Conservation (phyloP, 2,888 invertebrate genomes). For the Branchellion lobata region DNA sequence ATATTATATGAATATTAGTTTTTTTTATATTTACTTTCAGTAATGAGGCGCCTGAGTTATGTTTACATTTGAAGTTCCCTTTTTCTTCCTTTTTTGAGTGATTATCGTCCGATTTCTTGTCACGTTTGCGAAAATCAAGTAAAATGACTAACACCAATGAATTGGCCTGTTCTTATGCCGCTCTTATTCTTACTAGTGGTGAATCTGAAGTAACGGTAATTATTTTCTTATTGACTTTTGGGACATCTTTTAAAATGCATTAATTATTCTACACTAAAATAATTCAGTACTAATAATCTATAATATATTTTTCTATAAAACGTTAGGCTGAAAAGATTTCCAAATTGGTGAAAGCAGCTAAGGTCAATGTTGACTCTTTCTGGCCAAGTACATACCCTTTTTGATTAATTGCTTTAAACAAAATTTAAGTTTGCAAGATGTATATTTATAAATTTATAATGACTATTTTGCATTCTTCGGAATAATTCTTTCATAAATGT, state of each 20-base stretch:
- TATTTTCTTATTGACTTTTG: not conserved
- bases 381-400: slow-evolving; percentile 1
- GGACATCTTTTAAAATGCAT: not conserved
- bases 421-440: too few species aligned
- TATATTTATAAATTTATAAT: too few species aligned
- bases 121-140: not conserved
- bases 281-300: too few species aligned
- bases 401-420: not conserved
- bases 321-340: slow-evolving; percentile 10
- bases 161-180: slow-evolving; percentile 30
- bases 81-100: slow-evolving; percentile 4
- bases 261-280: too few species aligned
- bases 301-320: too few species aligned
- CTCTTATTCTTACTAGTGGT: not conserved
- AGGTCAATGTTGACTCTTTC: slow-evolving; percentile 3
- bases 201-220: slow-evolving; percentile 20
- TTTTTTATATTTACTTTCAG: not conserved
- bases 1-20: not conserved
- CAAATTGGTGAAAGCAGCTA: slow-evolving; percentile 13
- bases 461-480: not conserved
- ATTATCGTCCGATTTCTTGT: not conserved
- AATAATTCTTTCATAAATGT: not conserved
- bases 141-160: slow-evolving; percentile 13
- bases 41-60: not conserved
- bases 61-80: not conserved